Evolutionary conservation across 92 coral and sea anemone genomes (phyloP), one percentile per base, ranked within the genome.

Genomic region (Phenganax subtilis): DNA sequence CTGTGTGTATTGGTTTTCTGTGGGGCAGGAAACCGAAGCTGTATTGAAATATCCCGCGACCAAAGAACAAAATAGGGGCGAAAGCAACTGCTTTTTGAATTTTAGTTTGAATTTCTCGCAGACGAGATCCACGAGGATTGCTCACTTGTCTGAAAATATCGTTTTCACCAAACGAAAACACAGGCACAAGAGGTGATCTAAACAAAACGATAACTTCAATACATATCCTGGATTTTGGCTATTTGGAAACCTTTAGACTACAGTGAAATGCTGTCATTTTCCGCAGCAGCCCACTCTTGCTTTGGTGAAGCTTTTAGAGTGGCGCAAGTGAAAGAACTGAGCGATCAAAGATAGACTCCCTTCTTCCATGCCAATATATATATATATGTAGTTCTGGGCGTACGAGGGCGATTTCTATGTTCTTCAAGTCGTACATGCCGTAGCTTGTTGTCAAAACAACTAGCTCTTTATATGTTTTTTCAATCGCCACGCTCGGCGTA

Each of bases 151-250:
- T 88, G 84, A 94, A 94, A 16, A 94, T 87, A 58, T 94, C 97
- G 84, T 91, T 94, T 75, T 94, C 98, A 10, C 98, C 98, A 85
- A 93, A 94, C 8, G 97, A 96, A 84, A 88, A 94, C 44, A 89
- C 92, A 12, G 98, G 98, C 29, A 91, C 97, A 10, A 94, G 92
- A 44, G 98, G 90, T 2, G 98, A 89, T 37, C 98, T 94, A 79
- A 52, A 73, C 14, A 44, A 66, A 66, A 37, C 30, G 15, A 20
- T 72, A 14, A 59, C 25, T 59, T 20, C 65, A 59, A 14, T 59
- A 20, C 25, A 20, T 59, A 14, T 2, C 25, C 16, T 14, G 25
- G 65, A 14, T 59, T 59, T 1, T 7, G 65, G 7, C 65, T 14
- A 37, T 37, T 37, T 37, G 16, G 16, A 59, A 59, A 59, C 16